Conservation (phyloP, 2,113 vertebrate genomes). For the Ranitomeya variabilis region DNA sequence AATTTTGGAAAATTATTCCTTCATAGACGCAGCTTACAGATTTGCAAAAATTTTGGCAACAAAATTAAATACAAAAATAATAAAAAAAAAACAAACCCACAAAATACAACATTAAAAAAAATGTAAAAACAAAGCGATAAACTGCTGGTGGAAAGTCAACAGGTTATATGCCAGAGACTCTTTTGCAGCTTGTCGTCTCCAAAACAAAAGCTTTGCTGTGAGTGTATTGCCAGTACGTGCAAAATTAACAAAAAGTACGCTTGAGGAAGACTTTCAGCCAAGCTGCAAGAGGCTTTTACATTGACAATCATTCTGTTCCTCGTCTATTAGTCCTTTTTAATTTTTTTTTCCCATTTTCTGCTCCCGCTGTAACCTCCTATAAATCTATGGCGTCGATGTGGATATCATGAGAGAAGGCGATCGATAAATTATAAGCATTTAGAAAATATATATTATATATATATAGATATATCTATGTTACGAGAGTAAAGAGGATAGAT, state of each 20-base stretch:
- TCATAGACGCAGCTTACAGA: slow-evolving; percentile 40
- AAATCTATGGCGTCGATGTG: slow-evolving; percentile 52
- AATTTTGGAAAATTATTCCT: not conserved
- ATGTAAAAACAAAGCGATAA: not conserved
- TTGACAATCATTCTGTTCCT: slow-evolving; percentile 16
- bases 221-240: slow-evolving; percentile 39
- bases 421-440: slow-evolving; percentile 54
- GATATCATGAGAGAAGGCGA: slow-evolving; percentile 31
- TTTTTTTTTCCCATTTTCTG: slow-evolving; percentile 16
- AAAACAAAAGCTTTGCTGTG: not conserved
- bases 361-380: slow-evolving; percentile 9
- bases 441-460: slow-evolving; percentile 57
- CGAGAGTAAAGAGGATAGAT: slow-evolving; percentile 45
- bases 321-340: not conserved
- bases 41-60: slow-evolving; percentile 31
- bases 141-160: slow-evolving; percentile 27
- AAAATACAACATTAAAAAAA: slow-evolving; percentile 11
- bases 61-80: not conserved
- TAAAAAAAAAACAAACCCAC: not conserved
- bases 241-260: slow-evolving; percentile 13
- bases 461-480: slow-evolving; percentile 52
- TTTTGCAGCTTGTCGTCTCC: slow-evolving; percentile 35
- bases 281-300: slow-evolving; percentile 38
- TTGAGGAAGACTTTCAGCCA: slow-evolving; percentile 50
- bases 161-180: not conserved